A percentile compares a stretch with the other conserved stretches of the same genome.
These are phyloP conservation scores for Muntiacus muntjak DNA, from an alignment of 2,113 vertebrate species.

Conservation along the genomic window DNA sequence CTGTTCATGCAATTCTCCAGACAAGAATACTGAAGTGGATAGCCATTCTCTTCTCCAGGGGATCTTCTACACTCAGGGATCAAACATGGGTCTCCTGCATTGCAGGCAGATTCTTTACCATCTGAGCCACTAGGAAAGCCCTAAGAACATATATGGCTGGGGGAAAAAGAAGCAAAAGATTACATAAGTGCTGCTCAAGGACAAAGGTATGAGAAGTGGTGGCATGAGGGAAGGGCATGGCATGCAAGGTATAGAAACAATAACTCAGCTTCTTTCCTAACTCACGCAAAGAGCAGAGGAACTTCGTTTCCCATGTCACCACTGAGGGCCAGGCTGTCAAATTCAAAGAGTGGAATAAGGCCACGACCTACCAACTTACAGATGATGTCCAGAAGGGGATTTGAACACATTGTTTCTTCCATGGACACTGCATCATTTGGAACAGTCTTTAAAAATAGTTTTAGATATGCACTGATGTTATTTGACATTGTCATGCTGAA, in stretches of 20 bases:
- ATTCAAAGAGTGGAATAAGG: not conserved
- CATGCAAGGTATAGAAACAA: not conserved
- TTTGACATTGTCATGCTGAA: not conserved
- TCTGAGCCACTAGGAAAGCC: not conserved
- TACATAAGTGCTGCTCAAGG: accelerated
- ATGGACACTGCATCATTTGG: not conserved
- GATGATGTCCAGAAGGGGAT: not conserved
- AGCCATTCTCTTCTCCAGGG: not conserved
- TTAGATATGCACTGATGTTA: not conserved
- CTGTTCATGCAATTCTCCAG: not conserved
- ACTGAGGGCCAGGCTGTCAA: not conserved
- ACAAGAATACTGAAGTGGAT: not conserved
- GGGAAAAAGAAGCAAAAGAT: not conserved
- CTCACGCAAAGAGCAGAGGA: not conserved
- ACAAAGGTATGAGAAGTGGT: not conserved
- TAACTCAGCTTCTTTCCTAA: not conserved
- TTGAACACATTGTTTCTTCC: not conserved
- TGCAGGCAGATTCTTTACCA: not conserved
- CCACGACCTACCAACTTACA: not conserved
- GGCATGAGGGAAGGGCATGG: not conserved
- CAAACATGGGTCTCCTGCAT: not conserved
- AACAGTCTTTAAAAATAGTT: not conserved
- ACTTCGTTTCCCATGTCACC: not conserved
- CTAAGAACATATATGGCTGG: not conserved
- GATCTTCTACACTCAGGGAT: not conserved